Evolutionary conservation across 2,113 vertebrate genomes (phyloP).

Genomic region (Galemys pyrenaicus): DNA sequence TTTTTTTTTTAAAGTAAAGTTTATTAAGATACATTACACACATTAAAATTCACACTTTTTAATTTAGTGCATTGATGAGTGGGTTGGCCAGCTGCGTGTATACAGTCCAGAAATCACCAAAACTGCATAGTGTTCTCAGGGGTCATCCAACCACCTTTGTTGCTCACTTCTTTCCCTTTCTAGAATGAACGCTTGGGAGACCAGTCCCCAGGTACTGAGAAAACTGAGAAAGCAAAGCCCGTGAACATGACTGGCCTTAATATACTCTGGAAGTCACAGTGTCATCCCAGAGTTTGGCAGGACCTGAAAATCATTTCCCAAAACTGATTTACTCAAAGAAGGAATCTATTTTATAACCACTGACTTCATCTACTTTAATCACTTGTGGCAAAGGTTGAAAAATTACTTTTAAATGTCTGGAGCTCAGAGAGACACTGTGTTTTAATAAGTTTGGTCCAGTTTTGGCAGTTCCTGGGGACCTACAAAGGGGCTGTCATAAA

Average conservation of each 20-base stretch:
- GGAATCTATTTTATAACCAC: not conserved
- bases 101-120: not conserved
- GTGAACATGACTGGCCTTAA: not conserved
- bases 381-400: not conserved
- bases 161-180: not conserved
- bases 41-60: not conserved
- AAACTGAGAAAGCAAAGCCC: conserved; percentile 6
- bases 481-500: not conserved
- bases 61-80: not conserved
- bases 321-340: not conserved
- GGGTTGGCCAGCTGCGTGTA: not conserved
- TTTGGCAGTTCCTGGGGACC: not conserved
- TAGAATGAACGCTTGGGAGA: not conserved
- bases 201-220: not conserved
- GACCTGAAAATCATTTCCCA: not conserved
- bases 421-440: not conserved
- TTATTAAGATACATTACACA: not conserved
- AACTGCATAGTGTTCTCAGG: not conserved
- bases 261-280: not conserved
- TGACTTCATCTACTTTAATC: not conserved
- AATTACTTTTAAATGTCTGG: not conserved
- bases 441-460: not conserved
- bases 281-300: not conserved
- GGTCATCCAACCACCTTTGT: not conserved
- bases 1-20: not conserved